Conservation (phyloP, 2,888 invertebrate species). For the Trimorus sp. region DNA sequence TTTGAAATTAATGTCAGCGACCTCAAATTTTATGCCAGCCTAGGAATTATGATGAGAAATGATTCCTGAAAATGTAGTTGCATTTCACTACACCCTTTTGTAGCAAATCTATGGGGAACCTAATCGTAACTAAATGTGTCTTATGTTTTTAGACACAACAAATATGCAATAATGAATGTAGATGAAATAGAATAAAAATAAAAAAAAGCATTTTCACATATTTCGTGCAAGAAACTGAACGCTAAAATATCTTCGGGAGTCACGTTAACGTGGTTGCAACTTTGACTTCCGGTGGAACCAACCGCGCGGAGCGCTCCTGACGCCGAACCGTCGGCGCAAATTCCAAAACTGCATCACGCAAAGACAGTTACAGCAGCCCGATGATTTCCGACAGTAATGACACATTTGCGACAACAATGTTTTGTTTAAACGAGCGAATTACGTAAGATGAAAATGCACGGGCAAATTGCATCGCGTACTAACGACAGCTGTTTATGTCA, state of each 20-base stretch:
- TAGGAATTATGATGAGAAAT: no score
- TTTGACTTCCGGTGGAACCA: slow-evolving; percentile 72
- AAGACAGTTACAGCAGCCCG: slow-evolving; percentile 71
- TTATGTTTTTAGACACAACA: no score
- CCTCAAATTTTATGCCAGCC: no score
- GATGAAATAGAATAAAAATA: no score
- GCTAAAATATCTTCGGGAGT: neutral
- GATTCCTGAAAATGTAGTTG: no score
- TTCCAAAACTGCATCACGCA: slow-evolving; percentile 74
- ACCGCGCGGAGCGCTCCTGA: slow-evolving; percentile 66
- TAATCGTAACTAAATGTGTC: no score
- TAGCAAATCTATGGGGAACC: no score
- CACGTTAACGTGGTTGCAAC: slow-evolving; percentile 63
- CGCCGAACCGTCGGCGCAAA: slow-evolving; percentile 66
- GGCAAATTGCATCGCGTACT: neutral
- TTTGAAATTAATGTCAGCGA: no score
- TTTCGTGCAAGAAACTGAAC: neutral
- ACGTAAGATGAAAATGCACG: slow-evolving; percentile 71
- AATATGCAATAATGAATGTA: no score
- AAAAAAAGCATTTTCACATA: neutral
- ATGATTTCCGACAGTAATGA: slow-evolving; percentile 77
- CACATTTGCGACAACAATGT: slow-evolving; percentile 77
- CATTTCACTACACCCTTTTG: no score
- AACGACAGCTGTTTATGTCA: neutral
- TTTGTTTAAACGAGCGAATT: slow-evolving; percentile 77